These are phyloP conservation scores for Microcebus ravelobensis DNA, from an alignment of 2,113 vertebrate genomes.

Conservation along the genomic window DNA sequence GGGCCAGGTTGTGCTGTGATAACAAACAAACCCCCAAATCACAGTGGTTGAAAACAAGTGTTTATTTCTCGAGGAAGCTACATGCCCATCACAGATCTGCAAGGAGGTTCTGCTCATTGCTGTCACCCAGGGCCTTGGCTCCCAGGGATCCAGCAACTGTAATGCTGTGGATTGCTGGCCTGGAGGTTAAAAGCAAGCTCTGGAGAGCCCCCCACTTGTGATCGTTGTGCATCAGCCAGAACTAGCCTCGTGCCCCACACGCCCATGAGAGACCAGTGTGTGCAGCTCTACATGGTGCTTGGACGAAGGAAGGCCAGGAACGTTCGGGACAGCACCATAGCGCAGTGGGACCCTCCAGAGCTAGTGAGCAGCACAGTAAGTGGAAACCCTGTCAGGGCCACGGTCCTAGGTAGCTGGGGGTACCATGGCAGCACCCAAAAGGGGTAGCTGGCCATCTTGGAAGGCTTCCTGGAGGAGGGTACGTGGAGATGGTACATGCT, in stretches of 20 bases:
- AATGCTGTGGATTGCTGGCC: not conserved
- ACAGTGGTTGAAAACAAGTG: not conserved
- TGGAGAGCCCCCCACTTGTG: not conserved
- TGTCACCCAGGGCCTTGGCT: not conserved
- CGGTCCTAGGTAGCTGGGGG: not conserved
- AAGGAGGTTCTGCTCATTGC: not conserved
- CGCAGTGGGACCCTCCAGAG: not conserved
- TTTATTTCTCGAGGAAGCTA: not conserved
- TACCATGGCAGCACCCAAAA: not conserved
- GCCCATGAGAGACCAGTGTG: too few species aligned
- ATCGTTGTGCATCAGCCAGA: not conserved
- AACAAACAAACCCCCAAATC: not conserved
- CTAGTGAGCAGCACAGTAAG: not conserved
- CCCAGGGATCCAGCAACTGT: not conserved
- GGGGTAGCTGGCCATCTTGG: not conserved
- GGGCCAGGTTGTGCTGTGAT: not conserved
- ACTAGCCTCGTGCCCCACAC: not conserved
- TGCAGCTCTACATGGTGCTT: not conserved
- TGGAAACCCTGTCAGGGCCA: not conserved
- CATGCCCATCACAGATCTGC: not conserved
- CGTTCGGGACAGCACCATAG: not conserved
- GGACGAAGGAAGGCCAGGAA: not conserved
- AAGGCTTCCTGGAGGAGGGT: not conserved
- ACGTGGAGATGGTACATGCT: not conserved
- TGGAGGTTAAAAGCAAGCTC: not conserved